A percentile compares a stretch with the other conserved stretches of the same genome.
These are phyloP conservation scores for Heliconius charithonia DNA, from an alignment of 2,888 invertebrate genomes.

Conservation along the genomic window DNA sequence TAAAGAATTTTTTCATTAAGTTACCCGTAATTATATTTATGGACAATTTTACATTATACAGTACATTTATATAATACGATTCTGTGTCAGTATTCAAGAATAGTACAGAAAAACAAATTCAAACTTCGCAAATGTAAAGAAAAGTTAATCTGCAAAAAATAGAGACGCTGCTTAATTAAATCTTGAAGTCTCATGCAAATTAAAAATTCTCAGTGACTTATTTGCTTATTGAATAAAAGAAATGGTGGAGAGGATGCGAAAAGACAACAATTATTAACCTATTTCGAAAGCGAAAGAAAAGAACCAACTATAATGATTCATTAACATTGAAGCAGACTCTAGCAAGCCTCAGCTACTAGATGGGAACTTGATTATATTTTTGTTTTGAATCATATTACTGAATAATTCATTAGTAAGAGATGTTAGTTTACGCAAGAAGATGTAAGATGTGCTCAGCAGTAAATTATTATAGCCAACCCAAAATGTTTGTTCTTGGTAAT, in stretches of 20 bases:
- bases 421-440: not conserved
- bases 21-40: not conserved
- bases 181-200: conserved; percentile 45
- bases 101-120: conserved; percentile 37
- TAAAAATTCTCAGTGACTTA: conserved; percentile 46
- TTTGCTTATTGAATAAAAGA: conserved; percentile 66
- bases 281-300: conserved; percentile 70
- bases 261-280: conserved; percentile 73
- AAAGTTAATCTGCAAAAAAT: conserved; percentile 34
- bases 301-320: conserved; percentile 73
- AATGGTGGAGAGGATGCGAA: conserved; percentile 66
- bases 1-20: too few species aligned
- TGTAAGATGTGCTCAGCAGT: not conserved
- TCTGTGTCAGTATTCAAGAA: conserved; percentile 18
- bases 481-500: not conserved
- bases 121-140: conserved; percentile 43
- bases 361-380: conserved; percentile 79
- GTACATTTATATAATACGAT: not conserved
- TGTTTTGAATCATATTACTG: conserved; percentile 74
- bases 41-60: not conserved
- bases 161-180: conserved; percentile 43
- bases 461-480: not conserved
- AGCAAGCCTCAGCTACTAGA: conserved; percentile 64
- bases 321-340: conserved; percentile 71
- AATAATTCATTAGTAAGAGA: conserved; percentile 56